Evolutionary conservation across 2,888 invertebrate species (phyloP), one percentile per base, ranked within the genome.

Genomic region (Halictus ligatus): DNA sequence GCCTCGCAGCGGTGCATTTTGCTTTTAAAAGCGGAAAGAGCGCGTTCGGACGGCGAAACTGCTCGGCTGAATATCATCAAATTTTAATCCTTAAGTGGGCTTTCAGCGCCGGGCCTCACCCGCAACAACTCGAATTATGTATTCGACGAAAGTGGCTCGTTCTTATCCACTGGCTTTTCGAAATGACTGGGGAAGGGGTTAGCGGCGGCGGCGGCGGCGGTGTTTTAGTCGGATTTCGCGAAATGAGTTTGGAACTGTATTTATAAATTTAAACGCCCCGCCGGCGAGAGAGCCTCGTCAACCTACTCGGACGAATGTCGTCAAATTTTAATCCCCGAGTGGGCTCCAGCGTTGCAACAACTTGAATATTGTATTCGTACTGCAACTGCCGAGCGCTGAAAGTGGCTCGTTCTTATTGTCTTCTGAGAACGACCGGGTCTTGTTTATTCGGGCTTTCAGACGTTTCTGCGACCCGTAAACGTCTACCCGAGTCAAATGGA

Each of bases 11-110:
- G 64, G 29, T 29, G 64, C 29, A 64, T 64, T 43, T 43, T n/a
- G 71, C 40, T 71, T 71, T 43, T 40, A n/a, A 71, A 71, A 71
- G 21, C n/a, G 43, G 40, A 43, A 43, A n/a, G 43, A n/a, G 71
- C 40, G 12, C 2, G 3, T 7, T 0, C 18, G n/a, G n/a, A 64
- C 64, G 18, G 29, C 64, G 8, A 64, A 64, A 64, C 18, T 64
- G 29, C 29, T 29, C 29, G 29, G 64, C 64, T 8, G 29, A 64
- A 64, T 29, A 64, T 64, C 64, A 29, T 64, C 18, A 64, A 64
- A 64, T 64, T 64, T 64, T 64, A 29, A 64, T 35, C 64, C 29
- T 29, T 64, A 64, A 64, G 64, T 64, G 64, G 64, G 64, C 64
- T 64, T 64, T 64, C 29, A 64, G 25, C 29, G 7, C 7, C 7